A percentile compares a stretch with the other conserved stretches of the same genome.
Evolutionary conservation across 2,113 vertebrate genomes (phyloP).

Genomic region (Platichthys flesus): DNA sequence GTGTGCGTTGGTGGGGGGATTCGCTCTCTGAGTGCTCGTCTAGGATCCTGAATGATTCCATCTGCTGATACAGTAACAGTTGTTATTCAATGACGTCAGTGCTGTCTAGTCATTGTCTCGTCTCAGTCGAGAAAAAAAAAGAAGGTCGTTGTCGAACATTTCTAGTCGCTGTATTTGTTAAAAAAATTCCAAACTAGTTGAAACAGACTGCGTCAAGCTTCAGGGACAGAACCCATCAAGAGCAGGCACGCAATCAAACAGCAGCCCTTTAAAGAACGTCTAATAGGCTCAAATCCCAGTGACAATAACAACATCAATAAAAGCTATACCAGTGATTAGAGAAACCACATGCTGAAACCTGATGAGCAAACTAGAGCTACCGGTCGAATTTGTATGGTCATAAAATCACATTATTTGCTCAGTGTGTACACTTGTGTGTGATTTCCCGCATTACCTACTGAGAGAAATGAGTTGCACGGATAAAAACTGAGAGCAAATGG

Average conservation of each 20-base stretch:
- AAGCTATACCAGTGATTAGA: conserved; percentile 65
- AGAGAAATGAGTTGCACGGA: conserved; percentile 86
- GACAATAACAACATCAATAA: conserved; percentile 67
- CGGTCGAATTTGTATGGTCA: conserved; percentile 47
- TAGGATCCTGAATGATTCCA: not conserved
- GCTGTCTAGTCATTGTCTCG: not conserved
- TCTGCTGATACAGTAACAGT: not conserved
- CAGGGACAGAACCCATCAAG: conserved; percentile 46
- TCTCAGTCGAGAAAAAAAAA: not conserved
- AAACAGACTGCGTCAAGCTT: conserved; percentile 35
- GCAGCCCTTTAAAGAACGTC: conserved; percentile 48
- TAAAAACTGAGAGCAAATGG: conserved; percentile 89
- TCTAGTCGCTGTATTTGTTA: not conserved
- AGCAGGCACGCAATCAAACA: conserved; percentile 51
- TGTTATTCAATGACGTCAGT: not conserved
- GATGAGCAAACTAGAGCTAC: conserved; percentile 56
- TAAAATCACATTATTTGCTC: conserved; percentile 88
- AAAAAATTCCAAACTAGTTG: not conserved
- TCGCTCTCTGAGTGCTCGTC: too few relatives aligned
- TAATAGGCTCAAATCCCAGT: conserved; percentile 60
- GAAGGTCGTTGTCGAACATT: not conserved
- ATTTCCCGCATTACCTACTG: conserved; percentile 79
- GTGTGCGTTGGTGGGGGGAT: too few relatives aligned
- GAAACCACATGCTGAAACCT: conserved; percentile 65
- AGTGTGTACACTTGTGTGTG: conserved; percentile 66